These are phyloP conservation scores for Falco biarmicus DNA, from an alignment of 2,797 vertebrate genomes.

Conservation along the genomic window DNA sequence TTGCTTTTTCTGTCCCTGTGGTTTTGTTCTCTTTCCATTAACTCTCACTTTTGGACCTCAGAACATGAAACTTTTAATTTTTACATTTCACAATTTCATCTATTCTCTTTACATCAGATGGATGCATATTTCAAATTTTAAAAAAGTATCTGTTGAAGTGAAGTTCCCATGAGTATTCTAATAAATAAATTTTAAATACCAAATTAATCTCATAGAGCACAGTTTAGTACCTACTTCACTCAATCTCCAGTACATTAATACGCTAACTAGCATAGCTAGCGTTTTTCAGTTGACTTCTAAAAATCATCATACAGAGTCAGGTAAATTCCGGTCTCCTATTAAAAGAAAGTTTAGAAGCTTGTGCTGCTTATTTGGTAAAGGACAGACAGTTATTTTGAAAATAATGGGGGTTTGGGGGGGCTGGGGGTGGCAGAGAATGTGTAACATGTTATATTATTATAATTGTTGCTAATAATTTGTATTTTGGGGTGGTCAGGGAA, in stretches of 20 bases:
- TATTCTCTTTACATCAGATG: neutral
- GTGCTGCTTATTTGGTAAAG: neutral
- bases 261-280: neutral
- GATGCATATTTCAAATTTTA: neutral
- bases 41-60: neutral
- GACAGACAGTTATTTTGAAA: neutral
- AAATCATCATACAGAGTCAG: neutral
- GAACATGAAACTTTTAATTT: neutral
- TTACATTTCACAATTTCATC: neutral
- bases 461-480: neutral
- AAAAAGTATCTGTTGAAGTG: neutral
- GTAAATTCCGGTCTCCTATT: neutral
- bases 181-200: neutral
- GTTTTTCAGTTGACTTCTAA: neutral
- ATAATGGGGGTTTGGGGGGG: neutral
- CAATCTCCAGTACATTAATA: neutral
- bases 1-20: neutral
- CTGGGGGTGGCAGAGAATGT: rapidly evolving
- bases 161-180: neutral
- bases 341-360: neutral
- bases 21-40: neutral
- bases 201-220: neutral
- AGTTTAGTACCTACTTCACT: neutral
- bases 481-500: no score
- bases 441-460: neutral